These are phyloP conservation scores for Danio albolineatus DNA, from an alignment of 2,797 vertebrate species.

Conservation along the genomic window DNA sequence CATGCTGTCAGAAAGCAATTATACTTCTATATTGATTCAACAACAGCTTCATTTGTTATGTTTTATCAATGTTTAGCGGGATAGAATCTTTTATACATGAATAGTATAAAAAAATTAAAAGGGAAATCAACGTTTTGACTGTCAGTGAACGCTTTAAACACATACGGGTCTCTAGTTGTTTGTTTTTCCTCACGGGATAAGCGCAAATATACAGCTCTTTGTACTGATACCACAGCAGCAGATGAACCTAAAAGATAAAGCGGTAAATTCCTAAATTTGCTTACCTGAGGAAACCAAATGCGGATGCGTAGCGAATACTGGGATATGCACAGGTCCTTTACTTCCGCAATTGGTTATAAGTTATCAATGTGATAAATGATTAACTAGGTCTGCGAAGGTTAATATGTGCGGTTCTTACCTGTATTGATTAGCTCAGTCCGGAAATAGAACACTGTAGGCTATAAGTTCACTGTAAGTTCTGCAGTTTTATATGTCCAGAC, in stretches of 20 bases:
- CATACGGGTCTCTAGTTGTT: neutral
- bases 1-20: no score
- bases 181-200: neutral
- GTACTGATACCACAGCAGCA: neutral
- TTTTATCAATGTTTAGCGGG: no score
- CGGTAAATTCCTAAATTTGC: neutral
- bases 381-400: neutral
- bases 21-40: no score
- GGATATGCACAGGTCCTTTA: neutral
- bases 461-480: no score
- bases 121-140: neutral
- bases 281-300: conserved; percentile 25
- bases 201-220: neutral
- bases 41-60: no score
- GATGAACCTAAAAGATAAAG: neutral
- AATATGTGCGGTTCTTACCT: neutral
- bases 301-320: neutral
- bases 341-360: conserved; percentile 22
- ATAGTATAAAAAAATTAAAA: neutral
- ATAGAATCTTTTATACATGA: neutral
- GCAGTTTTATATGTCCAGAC: no score
- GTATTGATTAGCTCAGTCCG: no score
- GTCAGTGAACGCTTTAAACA: neutral
- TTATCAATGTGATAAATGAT: conserved; percentile 24
- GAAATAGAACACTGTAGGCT: no score